A percentile compares a stretch with the other conserved stretches of the same genome.
phyloP scores from a whole-genome alignment of 2,797 vertebrate species.

The Hapalemur alaotrensis region DNA sequence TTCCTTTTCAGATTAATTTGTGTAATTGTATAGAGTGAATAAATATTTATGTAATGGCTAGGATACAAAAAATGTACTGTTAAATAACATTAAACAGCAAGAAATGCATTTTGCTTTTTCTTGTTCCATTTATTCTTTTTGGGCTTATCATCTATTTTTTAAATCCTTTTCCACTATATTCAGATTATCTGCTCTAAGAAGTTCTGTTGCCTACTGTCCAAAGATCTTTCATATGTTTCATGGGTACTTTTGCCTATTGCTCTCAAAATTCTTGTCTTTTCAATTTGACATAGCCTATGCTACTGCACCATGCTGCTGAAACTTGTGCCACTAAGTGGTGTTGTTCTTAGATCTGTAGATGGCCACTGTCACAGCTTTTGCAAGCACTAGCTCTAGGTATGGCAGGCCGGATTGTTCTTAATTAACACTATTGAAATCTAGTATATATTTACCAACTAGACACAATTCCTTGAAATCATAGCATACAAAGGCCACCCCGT shows the following conservation, averaged over 20 bases:
- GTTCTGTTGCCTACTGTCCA: not conserved
- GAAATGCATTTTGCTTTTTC: not conserved
- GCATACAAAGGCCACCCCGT: not conserved
- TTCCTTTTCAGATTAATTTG: not conserved
- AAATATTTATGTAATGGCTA: not conserved
- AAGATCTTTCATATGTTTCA: not conserved
- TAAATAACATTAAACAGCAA: not conserved
- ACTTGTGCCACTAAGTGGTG: not conserved
- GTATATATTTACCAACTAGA: not conserved
- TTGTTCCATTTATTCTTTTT: not conserved
- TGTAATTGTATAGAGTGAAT: not conserved
- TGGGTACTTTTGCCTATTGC: not conserved
- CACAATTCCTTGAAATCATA: not conserved
- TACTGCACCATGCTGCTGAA: not conserved
- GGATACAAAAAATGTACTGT: not conserved
- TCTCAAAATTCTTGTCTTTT: not conserved
- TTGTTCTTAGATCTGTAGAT: not conserved
- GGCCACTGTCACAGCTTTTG: not conserved
- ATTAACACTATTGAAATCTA: not conserved
- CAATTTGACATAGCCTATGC: too few relatives aligned
- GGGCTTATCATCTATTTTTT: not conserved
- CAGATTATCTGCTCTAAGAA: not conserved
- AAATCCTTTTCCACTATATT: not conserved
- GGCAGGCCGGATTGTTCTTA: not conserved
- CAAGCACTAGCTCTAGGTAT: not conserved